These are phyloP conservation scores for Pungitius pungitius DNA, from an alignment of 2,113 vertebrate genomes.

Conservation along the genomic window DNA sequence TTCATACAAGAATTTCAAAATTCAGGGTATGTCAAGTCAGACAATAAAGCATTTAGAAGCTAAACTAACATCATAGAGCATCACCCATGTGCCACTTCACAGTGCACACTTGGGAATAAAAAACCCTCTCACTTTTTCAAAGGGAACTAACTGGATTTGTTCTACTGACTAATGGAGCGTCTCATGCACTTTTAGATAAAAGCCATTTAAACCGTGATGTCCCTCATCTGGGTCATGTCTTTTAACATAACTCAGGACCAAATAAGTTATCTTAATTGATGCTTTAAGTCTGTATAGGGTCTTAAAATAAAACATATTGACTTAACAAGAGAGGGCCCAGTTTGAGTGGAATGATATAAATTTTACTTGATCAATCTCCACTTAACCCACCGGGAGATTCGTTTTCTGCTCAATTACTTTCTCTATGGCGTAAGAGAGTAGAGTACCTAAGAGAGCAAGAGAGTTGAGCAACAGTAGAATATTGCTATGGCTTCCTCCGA, in stretches of 20 bases:
- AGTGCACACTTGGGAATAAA: background rate
- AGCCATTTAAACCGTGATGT: constrained; percentile 13
- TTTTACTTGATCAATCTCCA: constrained; percentile 6
- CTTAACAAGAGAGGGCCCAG: background rate
- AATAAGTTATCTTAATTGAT: background rate
- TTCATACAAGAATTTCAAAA: constrained; percentile 25
- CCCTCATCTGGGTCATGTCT: background rate
- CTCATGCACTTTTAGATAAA: constrained; percentile 10
- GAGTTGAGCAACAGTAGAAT: background rate
- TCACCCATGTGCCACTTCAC: constrained; percentile 8
- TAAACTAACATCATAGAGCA: background rate
- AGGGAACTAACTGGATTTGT: background rate
- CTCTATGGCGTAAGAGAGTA: background rate
- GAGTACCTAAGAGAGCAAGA: background rate
- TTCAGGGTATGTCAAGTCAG: constrained; percentile 12
- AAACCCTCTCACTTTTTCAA: background rate
- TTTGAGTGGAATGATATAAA: constrained; percentile 7
- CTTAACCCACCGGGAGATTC: background rate
- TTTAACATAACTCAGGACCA: constrained; percentile 9
- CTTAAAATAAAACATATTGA: constrained; percentile 21
- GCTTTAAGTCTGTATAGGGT: background rate
- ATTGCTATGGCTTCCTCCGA: background rate
- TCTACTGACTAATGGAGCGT: background rate
- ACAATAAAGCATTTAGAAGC: background rate
- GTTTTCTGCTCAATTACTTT: background rate